Evolutionary conservation across 2,888 invertebrate genomes (phyloP).

Genomic region (Cataglyphis livida): DNA sequence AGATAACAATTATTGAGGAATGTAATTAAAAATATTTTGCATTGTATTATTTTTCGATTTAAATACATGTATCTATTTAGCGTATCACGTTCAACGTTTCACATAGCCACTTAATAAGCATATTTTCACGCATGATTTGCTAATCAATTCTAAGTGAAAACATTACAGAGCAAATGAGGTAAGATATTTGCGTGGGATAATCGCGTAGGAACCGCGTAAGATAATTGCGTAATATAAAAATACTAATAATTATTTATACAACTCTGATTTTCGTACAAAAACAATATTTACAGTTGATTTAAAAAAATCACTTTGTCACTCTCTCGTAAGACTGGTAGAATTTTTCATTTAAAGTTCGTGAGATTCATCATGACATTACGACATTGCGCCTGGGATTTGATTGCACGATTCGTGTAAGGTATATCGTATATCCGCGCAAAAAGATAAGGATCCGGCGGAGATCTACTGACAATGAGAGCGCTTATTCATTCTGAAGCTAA

Average conservation of each 20-base stretch:
- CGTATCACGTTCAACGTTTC: background rate
- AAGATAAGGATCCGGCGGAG: conserved; percentile 38
- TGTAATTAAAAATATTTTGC: background rate
- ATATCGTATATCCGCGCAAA: conserved; percentile 40
- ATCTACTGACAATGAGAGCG: background rate
- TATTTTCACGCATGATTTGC: conserved; percentile 33
- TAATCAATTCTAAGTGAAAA: conserved; percentile 28
- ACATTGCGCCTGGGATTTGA: background rate
- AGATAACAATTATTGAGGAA: background rate
- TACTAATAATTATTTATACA: conserved; percentile 9
- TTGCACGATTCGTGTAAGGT: conserved; percentile 28
- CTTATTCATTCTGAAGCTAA: conserved; percentile 22
- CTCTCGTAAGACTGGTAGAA: conserved; percentile 21
- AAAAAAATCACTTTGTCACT: background rate
- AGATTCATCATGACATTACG: conserved; percentile 21
- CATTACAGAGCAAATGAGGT: background rate
- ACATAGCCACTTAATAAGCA: background rate
- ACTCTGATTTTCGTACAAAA: background rate
- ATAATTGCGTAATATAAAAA: background rate
- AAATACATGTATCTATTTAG: background rate
- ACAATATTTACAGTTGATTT: background rate
- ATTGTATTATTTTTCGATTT: conserved; percentile 6
- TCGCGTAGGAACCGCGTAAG: background rate
- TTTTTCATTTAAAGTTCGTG: conserved; percentile 8
- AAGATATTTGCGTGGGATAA: conserved; percentile 16